Conservation (phyloP, 2,113 vertebrate species). For the Philantomba maxwellii region DNA sequence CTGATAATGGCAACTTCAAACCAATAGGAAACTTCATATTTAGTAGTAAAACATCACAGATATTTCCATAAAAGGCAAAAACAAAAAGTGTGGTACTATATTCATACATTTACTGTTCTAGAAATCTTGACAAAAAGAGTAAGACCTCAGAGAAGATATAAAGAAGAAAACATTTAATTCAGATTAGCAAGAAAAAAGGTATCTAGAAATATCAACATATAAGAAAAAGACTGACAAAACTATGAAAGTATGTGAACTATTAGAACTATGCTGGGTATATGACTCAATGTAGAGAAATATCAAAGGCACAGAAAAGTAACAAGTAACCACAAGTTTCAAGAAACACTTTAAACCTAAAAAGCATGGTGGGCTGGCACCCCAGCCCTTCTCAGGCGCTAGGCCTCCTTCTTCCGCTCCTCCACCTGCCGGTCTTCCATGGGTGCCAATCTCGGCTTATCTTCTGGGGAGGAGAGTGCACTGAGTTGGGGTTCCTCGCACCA, state of each 20-base stretch:
- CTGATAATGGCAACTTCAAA: not conserved
- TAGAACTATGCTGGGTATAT: not conserved
- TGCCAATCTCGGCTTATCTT: not conserved
- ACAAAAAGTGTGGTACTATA: not conserved
- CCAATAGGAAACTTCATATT: not conserved
- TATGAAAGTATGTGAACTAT: not conserved
- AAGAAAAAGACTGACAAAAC: not conserved
- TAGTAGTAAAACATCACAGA: not conserved
- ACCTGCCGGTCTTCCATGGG: not conserved
- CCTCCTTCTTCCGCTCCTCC: not conserved
- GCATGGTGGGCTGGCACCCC: not conserved
- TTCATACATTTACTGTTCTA: not conserved
- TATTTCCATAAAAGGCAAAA: constrained; percentile 10
- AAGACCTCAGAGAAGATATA: not conserved
- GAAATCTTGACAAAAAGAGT: constrained; percentile 13
- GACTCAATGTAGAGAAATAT: not conserved
- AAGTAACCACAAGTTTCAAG: not conserved
- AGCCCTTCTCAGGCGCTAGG: not conserved
- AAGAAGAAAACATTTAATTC: not conserved
- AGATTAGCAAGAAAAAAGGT: not conserved
- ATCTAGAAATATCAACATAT: not conserved
- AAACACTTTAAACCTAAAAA: not conserved
- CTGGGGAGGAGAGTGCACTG: not conserved
- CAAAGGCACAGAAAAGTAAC: not conserved
- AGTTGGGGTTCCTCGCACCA: not conserved